Evolutionary conservation across 2,888 invertebrate species (phyloP).

Genomic region (Lasioglossum zephyrum): DNA sequence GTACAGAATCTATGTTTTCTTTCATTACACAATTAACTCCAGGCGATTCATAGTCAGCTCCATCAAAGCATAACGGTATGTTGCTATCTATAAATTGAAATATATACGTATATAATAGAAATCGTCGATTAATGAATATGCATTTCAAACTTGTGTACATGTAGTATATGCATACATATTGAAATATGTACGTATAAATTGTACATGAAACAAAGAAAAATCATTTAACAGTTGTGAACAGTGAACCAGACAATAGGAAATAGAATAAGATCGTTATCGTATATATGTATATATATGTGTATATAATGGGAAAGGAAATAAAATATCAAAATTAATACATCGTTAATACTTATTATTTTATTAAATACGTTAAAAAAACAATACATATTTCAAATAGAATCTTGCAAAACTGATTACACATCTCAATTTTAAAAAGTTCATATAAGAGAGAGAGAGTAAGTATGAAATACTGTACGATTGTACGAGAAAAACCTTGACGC

Average conservation of each 20-base stretch:
- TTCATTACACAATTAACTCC: conserved; percentile 89
- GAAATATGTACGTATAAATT: neutral
- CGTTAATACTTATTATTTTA: conserved; percentile 84
- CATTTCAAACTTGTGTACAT: neutral
- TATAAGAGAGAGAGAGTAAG: conserved; percentile 26
- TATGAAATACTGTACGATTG: neutral
- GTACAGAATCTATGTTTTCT: conserved; percentile 87
- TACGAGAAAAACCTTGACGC: neutral
- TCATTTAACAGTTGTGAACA: neutral
- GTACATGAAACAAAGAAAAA: neutral
- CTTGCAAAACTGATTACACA: conserved; percentile 53
- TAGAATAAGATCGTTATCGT: conserved; percentile 45
- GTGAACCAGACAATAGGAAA: conserved; percentile 26
- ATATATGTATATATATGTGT: no score
- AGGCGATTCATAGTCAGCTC: conserved; percentile 85
- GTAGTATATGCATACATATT: neutral
- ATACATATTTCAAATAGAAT: conserved; percentile 67
- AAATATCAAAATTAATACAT: conserved; percentile 77
- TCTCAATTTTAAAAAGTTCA: conserved; percentile 33
- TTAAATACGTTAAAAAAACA: conserved; percentile 82
- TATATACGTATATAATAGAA: conserved; percentile 32
- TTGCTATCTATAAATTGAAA: conserved; percentile 84
- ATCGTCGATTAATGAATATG: conserved; percentile 34
- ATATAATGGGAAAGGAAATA: conserved; percentile 78
- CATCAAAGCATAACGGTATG: conserved; percentile 86